These are phyloP conservation scores for Drosophila tanythrix DNA, from an alignment of 2,888 invertebrate species.

Conservation along the genomic window DNA sequence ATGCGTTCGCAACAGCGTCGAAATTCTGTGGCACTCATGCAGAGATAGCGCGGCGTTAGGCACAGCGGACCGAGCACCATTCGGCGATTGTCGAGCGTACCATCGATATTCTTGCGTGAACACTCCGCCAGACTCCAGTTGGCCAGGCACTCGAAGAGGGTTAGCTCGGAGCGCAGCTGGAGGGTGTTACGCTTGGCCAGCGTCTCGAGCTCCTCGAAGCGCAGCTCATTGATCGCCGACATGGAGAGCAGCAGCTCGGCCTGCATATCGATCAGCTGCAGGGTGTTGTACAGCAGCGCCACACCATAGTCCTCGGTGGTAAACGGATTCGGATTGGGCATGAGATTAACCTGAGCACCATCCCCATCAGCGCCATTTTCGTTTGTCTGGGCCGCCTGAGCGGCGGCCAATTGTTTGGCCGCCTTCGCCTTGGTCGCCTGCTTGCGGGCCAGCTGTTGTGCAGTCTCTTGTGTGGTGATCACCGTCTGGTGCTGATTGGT, in stretches of 20 bases:
- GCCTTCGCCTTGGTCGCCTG: conserved; percentile 69
- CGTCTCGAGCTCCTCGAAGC: conserved; percentile 85
- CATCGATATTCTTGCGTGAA: conserved; percentile 82
- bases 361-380: conserved; percentile 55
- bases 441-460: conserved; percentile 59
- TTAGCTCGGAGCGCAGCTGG: conserved; percentile 83
- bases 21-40: conserved; percentile 81
- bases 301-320: conserved; percentile 84
- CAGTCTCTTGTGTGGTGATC: conserved; percentile 76
- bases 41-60: conserved; percentile 83
- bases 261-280: conserved; percentile 85
- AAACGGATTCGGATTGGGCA: conserved; percentile 82
- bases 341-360: conserved; percentile 57
- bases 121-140: conserved; percentile 85
- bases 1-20: conserved; percentile 83
- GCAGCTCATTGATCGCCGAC: conserved; percentile 80
- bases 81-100: conserved; percentile 83
- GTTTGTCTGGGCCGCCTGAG: conserved; percentile 56
- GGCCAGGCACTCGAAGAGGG: conserved; percentile 84
- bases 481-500: conserved; percentile 81
- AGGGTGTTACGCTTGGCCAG: conserved; percentile 84
- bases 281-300: conserved; percentile 83
- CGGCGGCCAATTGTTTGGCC: conserved; percentile 54
- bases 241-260: conserved; percentile 83
- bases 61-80: conserved; percentile 84